These are phyloP conservation scores for Acholoe squamosa DNA, from an alignment of 2,888 invertebrate genomes.

Conservation along the genomic window DNA sequence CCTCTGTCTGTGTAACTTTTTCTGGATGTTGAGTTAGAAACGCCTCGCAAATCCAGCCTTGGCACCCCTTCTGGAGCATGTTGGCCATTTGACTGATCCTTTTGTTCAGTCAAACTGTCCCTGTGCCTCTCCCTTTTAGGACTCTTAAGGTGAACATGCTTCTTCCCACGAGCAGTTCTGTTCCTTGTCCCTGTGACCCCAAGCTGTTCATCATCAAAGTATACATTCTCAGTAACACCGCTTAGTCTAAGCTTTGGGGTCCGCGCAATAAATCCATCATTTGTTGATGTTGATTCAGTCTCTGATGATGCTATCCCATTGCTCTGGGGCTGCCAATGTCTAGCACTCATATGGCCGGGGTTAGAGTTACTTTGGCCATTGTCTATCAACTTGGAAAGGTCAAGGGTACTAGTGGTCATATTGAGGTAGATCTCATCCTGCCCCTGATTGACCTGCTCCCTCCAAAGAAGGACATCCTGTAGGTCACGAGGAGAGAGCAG, in stretches of 20 bases:
- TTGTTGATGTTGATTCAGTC: neutral
- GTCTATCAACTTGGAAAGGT: slow-evolving; percentile 34
- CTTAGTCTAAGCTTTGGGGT: slow-evolving; percentile 33
- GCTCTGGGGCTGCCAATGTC: slow-evolving; percentile 4
- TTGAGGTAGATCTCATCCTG: slow-evolving; percentile 63
- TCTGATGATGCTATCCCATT: neutral
- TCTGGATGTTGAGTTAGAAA: neutral
- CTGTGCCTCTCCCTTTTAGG: neutral
- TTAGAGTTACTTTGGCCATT: neutral
- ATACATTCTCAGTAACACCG: neutral
- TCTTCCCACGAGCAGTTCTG: neutral
- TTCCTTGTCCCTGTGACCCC: neutral
- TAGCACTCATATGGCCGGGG: neutral
- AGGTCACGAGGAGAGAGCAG: slow-evolving; percentile 30
- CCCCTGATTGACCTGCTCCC: slow-evolving; percentile 56
- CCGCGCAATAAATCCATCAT: neutral
- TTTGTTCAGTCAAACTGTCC: slow-evolving; percentile 9
- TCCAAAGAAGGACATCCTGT: slow-evolving; percentile 61
- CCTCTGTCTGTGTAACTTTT: slow-evolving; percentile 12
- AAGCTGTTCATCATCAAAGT: neutral
- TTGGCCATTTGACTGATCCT: neutral
- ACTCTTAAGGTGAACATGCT: neutral
- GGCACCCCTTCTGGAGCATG: neutral
- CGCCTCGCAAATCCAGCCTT: slow-evolving; percentile 19
- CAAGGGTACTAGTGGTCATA: slow-evolving; percentile 60